Evolutionary conservation across 2,113 vertebrate species (phyloP), one percentile per base, ranked within the genome.

Genomic region (Myocastor coypus): DNA sequence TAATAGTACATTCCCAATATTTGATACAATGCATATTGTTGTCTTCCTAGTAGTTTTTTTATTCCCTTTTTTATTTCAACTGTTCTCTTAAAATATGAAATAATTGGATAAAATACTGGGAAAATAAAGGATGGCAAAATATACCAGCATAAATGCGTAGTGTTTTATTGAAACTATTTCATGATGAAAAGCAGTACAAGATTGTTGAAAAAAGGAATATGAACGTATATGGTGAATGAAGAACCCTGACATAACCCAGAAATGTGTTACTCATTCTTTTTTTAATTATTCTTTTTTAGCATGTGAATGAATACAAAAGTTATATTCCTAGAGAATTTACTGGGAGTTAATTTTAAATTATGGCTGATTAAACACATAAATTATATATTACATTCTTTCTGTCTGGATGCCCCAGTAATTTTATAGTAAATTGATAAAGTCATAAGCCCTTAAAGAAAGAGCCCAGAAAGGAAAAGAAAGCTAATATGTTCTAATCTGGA

Each of bases 81-180:
- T 92, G 1, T 64, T 50, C 77, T 86, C 61, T 89, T 89, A 81
- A 84, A 91, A 81, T 42, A 69, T 77, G 30, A 3, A 88, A n/a
- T 89, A 73, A n/a, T 5, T 89, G 20, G 50, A 52, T 96, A 59
- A 89, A 95, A 82, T 63, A 57, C n/a, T 40, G 55, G 75, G 34
- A 82, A 52, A 69, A 61, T 37, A 71, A 83, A 95, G 40, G n/a
- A 20, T 89, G 57, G 42, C 83, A 52, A 52, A 73, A 28, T 77
- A 30, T 6, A 73, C 0, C 20, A 22, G 0, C 12, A 40, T 78
- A 77, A 11, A 37, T 82, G 40, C 52, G 26, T 40, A 82, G 17
- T 81, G 19, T 82, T 96, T 89, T 78, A 85, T 93, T 93, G 88
- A 42, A 92, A 89, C 66, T 59, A 30, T 64, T 88, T 85, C n/a